Evolutionary conservation across 2,797 vertebrate genomes (phyloP).

Genomic region (Scarus forsteni): DNA sequence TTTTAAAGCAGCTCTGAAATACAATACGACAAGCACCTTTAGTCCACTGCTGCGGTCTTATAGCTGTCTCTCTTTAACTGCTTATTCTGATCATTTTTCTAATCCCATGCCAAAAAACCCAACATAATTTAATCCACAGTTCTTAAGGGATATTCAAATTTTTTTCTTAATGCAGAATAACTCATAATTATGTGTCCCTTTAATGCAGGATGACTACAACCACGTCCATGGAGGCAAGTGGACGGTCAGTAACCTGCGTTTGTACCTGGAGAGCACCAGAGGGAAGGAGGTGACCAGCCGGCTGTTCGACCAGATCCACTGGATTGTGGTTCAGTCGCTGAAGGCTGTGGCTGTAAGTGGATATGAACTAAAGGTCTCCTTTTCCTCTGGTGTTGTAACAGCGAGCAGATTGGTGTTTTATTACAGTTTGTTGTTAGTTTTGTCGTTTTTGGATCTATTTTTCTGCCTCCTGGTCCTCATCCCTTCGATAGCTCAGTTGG

Average conservation of each 20-base stretch:
- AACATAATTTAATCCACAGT: too few species aligned
- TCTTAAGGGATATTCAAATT: too few species aligned
- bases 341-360: conserved; percentile 95
- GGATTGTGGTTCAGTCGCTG: conserved; percentile 97
- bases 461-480: too few species aligned
- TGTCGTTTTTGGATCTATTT: too few species aligned
- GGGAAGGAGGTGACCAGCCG: conserved; percentile 94
- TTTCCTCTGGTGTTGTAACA: too few species aligned
- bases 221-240: conserved; percentile 98
- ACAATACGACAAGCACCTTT: too few species aligned
- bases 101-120: too few species aligned
- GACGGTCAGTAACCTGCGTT: conserved; percentile 94
- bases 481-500: conserved; percentile 52
- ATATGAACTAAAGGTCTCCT: not conserved
- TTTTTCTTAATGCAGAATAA: conserved; percentile 5
- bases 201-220: conserved; percentile 95
- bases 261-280: conserved; percentile 97
- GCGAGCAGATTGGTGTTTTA: not conserved
- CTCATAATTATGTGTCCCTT: conserved; percentile 15
- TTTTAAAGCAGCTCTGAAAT: too few species aligned
- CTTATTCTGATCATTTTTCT: too few species aligned
- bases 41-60: too few species aligned
- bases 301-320: conserved; percentile 98
- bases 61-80: too few species aligned
- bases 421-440: too few species aligned